These are phyloP conservation scores for Iguana delicatissima DNA, from an alignment of 2,797 vertebrate species.

Conservation along the genomic window DNA sequence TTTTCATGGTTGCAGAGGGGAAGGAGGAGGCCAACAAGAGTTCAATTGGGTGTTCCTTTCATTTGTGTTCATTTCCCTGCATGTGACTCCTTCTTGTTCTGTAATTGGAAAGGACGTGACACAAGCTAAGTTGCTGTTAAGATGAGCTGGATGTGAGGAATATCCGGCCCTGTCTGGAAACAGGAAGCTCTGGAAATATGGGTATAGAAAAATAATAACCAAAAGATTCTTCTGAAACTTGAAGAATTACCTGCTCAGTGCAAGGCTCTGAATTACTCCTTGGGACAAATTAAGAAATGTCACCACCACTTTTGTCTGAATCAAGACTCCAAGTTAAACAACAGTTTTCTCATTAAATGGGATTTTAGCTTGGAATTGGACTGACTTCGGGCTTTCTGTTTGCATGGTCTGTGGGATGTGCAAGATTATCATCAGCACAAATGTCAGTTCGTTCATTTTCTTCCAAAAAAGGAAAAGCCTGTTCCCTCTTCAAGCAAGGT, in stretches of 20 bases:
- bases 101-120: rapidly evolving
- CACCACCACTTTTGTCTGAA: background rate
- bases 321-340: background rate
- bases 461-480: constrained; percentile 54
- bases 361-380: constrained; percentile 1
- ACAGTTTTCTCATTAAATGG: background rate
- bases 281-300: background rate
- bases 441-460: constrained; percentile 43
- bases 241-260: background rate
- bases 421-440: constrained; percentile 48
- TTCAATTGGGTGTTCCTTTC: constrained; percentile 18
- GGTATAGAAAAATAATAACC: background rate
- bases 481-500: background rate
- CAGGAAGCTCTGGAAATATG: constrained; percentile 18
- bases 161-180: background rate
- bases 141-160: background rate
- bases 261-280: constrained; percentile 33
- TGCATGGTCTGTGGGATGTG: constrained; percentile 34
- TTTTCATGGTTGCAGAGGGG: background rate
- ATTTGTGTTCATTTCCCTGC: background rate
- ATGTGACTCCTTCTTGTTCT: background rate
- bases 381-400: constrained; percentile 26
- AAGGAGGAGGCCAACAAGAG: constrained; percentile 23
- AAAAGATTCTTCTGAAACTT: background rate
- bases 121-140: constrained; percentile 18